These are phyloP conservation scores for Melanaphis sacchari DNA, from an alignment of 1,140 invertebrate species.

Conservation along the genomic window DNA sequence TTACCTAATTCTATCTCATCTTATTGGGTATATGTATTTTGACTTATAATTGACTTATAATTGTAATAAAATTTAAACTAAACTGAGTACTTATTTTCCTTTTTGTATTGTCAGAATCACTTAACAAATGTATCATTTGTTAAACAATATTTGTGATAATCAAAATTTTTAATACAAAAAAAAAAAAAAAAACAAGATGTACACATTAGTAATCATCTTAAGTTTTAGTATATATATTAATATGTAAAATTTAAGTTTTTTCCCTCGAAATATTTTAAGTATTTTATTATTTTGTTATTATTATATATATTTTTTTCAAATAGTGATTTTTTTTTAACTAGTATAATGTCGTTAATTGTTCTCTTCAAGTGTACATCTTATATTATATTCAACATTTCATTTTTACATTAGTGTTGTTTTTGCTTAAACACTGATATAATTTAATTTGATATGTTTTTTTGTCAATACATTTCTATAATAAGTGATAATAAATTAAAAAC, in stretches of 20 bases:
- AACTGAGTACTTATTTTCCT: constrained; percentile 23
- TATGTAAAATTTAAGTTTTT: neutral
- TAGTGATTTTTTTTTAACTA: constrained; percentile 6
- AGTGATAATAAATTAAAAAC: neutral
- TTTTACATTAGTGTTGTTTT: neutral
- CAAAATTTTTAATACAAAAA: neutral
- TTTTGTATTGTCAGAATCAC: neutral
- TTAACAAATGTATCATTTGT: neutral
- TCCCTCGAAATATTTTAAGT: neutral
- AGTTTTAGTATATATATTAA: neutral
- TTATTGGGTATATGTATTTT: neutral
- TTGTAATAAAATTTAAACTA: neutral
- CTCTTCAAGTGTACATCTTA: neutral
- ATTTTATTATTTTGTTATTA: constrained; percentile 11
- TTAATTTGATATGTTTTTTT: neutral
- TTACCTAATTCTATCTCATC: neutral
- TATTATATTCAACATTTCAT: neutral
- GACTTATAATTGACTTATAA: neutral
- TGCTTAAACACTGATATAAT: neutral
- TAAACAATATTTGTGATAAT: neutral
- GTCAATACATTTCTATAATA: neutral
- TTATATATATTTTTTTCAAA: neutral
- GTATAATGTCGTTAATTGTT: neutral
- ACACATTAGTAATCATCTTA: constrained; percentile 10
- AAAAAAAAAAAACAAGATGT: neutral